phyloP scores from a whole-genome alignment of 1,140 invertebrate genomes.

The Plectrocnemia conspersa region DNA sequence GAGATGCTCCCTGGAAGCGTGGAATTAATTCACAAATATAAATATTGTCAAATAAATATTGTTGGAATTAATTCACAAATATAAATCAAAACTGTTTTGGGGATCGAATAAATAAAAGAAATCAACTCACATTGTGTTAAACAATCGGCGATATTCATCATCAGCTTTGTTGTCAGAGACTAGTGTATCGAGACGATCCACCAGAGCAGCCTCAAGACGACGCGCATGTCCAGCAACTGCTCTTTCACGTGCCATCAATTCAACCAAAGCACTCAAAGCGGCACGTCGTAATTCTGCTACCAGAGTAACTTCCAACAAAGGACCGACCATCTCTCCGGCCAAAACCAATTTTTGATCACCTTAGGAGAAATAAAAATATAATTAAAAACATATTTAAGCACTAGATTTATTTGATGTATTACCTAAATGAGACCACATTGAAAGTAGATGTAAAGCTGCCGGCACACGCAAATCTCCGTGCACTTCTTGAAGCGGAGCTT shows the following conservation, averaged over 20 bases:
- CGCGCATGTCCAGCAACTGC: slow-evolving; percentile 76
- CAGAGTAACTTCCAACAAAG: slow-evolving; percentile 89
- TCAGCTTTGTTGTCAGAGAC: slow-evolving; percentile 92
- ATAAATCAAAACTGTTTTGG: not conserved
- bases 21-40: slow-evolving; percentile 32
- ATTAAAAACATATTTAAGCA: no score
- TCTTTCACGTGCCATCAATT: slow-evolving; percentile 95
- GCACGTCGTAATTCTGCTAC: slow-evolving; percentile 88
- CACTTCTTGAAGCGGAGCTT: slow-evolving; percentile 71
- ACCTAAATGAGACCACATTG: slow-evolving; percentile 90
- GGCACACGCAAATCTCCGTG: slow-evolving; percentile 89
- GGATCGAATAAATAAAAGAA: slow-evolving; percentile 5
- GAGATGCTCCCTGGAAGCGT: slow-evolving; percentile 73
- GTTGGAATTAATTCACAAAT: not conserved
- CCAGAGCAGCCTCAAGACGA: slow-evolving; percentile 85
- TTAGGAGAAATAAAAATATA: no score
- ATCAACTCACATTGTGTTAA: slow-evolving; percentile 88
- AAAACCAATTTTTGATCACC: slow-evolving; percentile 56
- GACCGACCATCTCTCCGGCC: slow-evolving; percentile 68
- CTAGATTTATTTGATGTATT: no score
- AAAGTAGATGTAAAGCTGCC: slow-evolving; percentile 90
- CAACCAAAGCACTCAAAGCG: slow-evolving; percentile 91
- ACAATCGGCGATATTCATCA: slow-evolving; percentile 84
- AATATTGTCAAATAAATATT: slow-evolving; percentile 1
- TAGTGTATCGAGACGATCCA: slow-evolving; percentile 88